These are phyloP conservation scores for Pleuronectes platessa DNA, from an alignment of 2,113 vertebrate genomes.

Conservation along the genomic window DNA sequence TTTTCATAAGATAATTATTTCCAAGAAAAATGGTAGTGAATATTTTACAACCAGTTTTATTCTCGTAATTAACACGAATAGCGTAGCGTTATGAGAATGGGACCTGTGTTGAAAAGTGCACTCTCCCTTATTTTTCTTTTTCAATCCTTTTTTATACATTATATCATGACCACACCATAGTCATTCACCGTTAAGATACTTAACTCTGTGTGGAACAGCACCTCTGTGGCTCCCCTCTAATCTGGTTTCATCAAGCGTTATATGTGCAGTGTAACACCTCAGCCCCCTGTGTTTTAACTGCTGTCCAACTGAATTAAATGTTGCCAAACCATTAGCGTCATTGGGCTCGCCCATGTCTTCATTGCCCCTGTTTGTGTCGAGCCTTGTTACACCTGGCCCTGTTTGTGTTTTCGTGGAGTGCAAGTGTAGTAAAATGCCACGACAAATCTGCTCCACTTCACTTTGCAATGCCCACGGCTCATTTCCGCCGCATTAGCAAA, in stretches of 20 bases:
- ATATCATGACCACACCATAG: background rate
- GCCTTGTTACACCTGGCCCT: constrained; percentile 7
- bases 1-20: background rate
- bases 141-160: background rate
- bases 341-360: background rate
- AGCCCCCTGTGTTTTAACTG: constrained; percentile 2
- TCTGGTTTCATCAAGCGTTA: constrained; percentile 18
- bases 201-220: background rate
- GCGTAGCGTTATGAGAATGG: no score
- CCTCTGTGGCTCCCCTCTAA: constrained; percentile 4
- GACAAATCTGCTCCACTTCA: constrained; percentile 56
- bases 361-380: background rate
- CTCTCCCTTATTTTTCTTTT: background rate
- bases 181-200: background rate
- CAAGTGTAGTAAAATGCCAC: constrained; percentile 30
- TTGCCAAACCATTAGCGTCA: constrained; percentile 19
- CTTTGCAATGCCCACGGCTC: constrained; percentile 70
- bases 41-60: no score
- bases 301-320: constrained; percentile 22
- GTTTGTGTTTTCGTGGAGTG: constrained; percentile 50
- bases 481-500: constrained; percentile 76
- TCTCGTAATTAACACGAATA: no score
- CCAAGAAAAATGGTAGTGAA: no score
- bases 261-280: background rate
- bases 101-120: no score